Base-by-base conservation (phyloP, 2,888 invertebrate species). In the Drymonia ruficornis region DNA sequence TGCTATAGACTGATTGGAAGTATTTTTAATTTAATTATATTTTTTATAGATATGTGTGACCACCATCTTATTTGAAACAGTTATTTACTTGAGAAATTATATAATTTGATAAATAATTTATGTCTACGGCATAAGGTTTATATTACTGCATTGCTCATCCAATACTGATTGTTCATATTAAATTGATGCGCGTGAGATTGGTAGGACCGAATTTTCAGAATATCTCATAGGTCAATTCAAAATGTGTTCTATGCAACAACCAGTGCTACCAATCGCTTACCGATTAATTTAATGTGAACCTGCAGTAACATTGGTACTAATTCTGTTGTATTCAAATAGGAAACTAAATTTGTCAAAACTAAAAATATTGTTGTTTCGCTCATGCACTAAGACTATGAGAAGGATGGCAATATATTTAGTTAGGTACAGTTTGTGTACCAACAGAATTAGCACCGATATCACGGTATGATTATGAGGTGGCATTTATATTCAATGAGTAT, bases 401-500 rank as follows among this genome's bases (percentile, higher is more conserved):
- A 23, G 23, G 23, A 2, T 23, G 23, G 23, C 23, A 23, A 23
- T 23, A 23, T 7, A 23, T 6, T 23, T 23, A 7, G 23, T 23
- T 23, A 23, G 7, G 23, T 23, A 4, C 4, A 23, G 23, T 23
- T 23, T 23, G 23, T 23, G 23, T 23, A 2, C 7, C 23, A 23
- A 23, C 23, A 0, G 23, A 23, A 23, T 23, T 23, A 23, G 23
- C 23, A 23, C 23, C 23, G 7, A 23, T 23, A 56, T 59, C 56
- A 56, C 58, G 67, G 47, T 66, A 72, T 76, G 80, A 73, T 67
- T 71, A 78, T 84, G 85, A 81, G 77, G 80, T 87, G 86, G 83
- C 83, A 83, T 79, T 70, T 59, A 16, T 56, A 70, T 74, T 70
- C 74, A 84, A 88, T 88, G 87, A 87, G 88, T 78, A 88, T 88